Base-by-base conservation (phyloP, 2,888 invertebrate genomes). In the Sphecodes monilicornis region DNA sequence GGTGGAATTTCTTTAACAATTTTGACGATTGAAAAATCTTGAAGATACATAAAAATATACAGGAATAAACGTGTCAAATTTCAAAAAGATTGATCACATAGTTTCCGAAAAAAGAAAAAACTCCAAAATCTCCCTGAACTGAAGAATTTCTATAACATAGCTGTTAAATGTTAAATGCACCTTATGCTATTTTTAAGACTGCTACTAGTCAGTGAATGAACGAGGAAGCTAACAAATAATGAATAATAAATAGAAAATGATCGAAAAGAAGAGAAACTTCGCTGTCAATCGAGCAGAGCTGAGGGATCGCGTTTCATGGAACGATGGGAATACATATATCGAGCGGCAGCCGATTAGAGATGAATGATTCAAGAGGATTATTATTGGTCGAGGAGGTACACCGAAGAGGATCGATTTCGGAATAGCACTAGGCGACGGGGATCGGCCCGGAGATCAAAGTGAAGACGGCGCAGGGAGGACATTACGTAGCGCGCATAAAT, bases 401-500 rank as follows among this genome's bases (percentile, higher is more conserved):
- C n/a, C 64, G n/a, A 22, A 39, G 54, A n/a, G 72, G 74, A 77
- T 80, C 66, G 70, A 71, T 85, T 85, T 78, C 64, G 41, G 66
- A 85, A 75, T 46, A 43, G 46, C 39, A 32, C 71, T 78, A 76
- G 78, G 54, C 71, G 75, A 73, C 76, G 72, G 66, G 54, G 76
- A 60, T 60, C 80, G 70, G 81, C 75, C 36, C 22, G 32, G 36
- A 66, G 76, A 76, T 78, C 84, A 80, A 74, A 70, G 82, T 69
- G 78, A 68, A 29, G 54, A 72, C 46, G 72, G 39, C 66, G 80
- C 43, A 60, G 78, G 80, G 82, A 70, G 78, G 82, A 74, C 82
- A 89, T 91, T 90, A 87, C 83, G 81, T 86, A 88, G 88, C 83
- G 82, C 80, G 86, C 89, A 92, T 92, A 91, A 91, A 92, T 92